phyloP scores from a whole-genome alignment of 2,113 vertebrate genomes.

The Aramus guarauna region DNA sequence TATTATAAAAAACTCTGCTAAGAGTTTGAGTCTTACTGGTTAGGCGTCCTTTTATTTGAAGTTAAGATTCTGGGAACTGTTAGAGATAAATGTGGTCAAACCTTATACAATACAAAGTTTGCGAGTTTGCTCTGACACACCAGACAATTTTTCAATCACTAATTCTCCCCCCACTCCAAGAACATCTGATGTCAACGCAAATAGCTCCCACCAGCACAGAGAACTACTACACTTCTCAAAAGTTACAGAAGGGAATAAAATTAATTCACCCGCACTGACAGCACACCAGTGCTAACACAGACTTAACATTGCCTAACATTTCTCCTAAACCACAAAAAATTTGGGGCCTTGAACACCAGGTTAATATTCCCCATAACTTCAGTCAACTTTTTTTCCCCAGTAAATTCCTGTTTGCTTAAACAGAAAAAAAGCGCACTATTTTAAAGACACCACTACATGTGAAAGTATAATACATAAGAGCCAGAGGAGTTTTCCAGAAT shows the following conservation, averaged over 20 bases:
- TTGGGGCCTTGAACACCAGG: background rate
- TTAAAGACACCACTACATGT: background rate
- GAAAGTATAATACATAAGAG: background rate
- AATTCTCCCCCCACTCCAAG: background rate
- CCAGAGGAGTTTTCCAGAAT: background rate
- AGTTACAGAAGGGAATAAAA: background rate
- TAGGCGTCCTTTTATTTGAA: background rate
- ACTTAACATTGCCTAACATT: background rate
- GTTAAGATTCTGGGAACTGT: background rate
- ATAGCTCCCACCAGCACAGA: background rate
- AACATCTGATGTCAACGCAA: background rate
- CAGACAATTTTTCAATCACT: background rate
- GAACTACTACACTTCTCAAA: background rate
- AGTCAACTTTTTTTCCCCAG: too few species aligned
- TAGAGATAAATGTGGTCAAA: background rate
- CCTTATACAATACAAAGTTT: background rate
- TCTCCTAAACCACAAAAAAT: background rate
- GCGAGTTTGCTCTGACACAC: background rate
- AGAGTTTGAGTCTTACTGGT: background rate
- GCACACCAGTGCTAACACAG: background rate
- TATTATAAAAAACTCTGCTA: background rate
- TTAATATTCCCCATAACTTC: background rate
- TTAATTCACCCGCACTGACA: background rate
- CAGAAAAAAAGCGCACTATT: background rate
- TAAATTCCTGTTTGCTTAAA: background rate